A percentile compares a stretch with the other conserved stretches of the same genome.
These are phyloP conservation scores for Anguilla anguilla DNA, from an alignment of 2,797 vertebrate genomes.

Conservation along the genomic window DNA sequence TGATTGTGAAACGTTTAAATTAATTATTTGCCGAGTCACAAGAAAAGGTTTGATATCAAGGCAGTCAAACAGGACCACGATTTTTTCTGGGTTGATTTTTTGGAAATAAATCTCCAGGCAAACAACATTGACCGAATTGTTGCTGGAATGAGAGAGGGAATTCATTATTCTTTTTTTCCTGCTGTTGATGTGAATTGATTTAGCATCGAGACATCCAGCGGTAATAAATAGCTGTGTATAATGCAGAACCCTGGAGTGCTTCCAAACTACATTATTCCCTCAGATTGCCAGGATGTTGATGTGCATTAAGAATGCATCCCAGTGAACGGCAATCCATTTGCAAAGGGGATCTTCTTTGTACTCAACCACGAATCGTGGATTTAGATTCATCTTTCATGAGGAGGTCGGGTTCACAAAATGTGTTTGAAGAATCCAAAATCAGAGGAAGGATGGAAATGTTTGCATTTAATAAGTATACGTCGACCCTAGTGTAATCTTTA, in stretches of 20 bases:
- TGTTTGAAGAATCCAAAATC: conserved; percentile 2
- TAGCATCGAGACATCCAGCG: conserved; percentile 50
- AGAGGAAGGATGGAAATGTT: not conserved
- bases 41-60: not conserved
- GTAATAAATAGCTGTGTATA: conserved; percentile 53
- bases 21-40: not conserved
- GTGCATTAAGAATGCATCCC: conserved; percentile 7
- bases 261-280: conserved; percentile 55
- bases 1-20: not conserved
- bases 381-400: conserved; percentile 11
- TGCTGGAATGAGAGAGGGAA: conserved; percentile 27
- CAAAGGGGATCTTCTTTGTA: not conserved
- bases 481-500: not conserved
- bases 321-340: not conserved
- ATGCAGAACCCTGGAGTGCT: conserved; percentile 57
- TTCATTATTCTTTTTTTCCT: conserved; percentile 50
- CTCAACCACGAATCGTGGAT: not conserved
- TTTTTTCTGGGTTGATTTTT: conserved; percentile 2
- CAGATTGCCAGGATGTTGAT: not conserved
- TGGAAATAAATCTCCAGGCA: not conserved
- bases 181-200: conserved; percentile 52
- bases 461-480: not conserved
- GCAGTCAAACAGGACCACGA: not conserved
- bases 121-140: not conserved
- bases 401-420: conserved; percentile 2